Percentiles rank a stretch among this genome's conserved stretches.
Conservation (phyloP, 92 coral and sea anemone genomes). For the Parazoanthus swiftii region DNA sequence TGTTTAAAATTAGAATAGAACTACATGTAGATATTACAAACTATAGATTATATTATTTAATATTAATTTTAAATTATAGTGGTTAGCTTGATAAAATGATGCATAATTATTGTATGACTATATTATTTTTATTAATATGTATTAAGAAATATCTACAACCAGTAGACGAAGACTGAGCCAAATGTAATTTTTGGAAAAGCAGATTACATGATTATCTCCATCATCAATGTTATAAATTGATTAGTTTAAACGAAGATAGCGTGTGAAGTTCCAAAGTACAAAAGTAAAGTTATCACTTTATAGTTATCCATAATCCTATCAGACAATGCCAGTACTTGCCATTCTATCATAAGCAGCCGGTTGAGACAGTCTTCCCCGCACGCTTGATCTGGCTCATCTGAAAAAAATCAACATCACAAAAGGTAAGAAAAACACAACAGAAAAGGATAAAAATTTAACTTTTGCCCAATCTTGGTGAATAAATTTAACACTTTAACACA, state of each 20-base stretch:
- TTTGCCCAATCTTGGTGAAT: neutral
- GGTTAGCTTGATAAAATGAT: neutral
- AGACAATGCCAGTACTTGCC: conserved; percentile 48
- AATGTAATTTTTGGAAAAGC: too few species aligned
- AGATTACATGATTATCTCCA: too few species aligned
- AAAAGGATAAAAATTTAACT: too few species aligned
- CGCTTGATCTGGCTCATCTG: conserved; percentile 72
- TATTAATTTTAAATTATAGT: neutral
- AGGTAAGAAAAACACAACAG: neutral
- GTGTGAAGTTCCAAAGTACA: too few species aligned
- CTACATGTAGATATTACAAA: neutral
- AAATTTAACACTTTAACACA: neutral
- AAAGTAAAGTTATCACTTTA: too few species aligned
- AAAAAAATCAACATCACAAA: neutral
- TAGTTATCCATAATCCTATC: neutral
- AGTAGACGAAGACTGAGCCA: too few species aligned
- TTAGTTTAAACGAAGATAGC: neutral
- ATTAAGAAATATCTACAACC: too few species aligned
- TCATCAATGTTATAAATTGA: neutral
- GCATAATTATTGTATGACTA: too few species aligned
- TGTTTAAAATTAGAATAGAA: too few species aligned
- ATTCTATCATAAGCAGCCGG: conserved; percentile 94
- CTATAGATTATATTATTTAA: neutral
- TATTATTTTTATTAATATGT: too few species aligned
- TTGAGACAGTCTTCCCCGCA: conserved; percentile 97